Conservation (phyloP, 2,797 vertebrate genomes). For the Erpetoichthys calabaricus region DNA sequence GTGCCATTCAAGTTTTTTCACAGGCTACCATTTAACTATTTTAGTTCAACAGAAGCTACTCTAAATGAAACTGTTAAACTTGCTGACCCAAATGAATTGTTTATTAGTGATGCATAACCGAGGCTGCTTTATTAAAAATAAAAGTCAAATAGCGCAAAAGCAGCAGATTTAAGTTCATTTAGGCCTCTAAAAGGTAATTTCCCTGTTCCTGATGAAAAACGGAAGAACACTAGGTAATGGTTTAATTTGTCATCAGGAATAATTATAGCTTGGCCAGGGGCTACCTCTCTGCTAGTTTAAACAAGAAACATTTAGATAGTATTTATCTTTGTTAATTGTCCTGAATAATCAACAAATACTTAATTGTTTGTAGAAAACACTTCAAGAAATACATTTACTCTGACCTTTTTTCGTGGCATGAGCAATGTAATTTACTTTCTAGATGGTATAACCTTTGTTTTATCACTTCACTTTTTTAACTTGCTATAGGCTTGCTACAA, state of each 20-base stretch:
- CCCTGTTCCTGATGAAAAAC: constrained; percentile 46
- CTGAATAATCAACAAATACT: constrained; percentile 58
- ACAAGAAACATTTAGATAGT: constrained; percentile 59
- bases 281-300: constrained; percentile 53
- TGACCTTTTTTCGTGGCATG: neutral
- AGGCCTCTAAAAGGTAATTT: constrained; percentile 45
- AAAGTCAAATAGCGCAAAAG: constrained; percentile 20
- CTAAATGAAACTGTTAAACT: constrained; percentile 3
- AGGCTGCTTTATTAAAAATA: constrained; percentile 16
- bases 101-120: constrained; percentile 3
- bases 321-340: constrained; percentile 71
- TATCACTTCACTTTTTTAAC: constrained; percentile 37
- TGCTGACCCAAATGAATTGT: neutral
- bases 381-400: constrained; percentile 29
- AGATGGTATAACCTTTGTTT: constrained; percentile 12
- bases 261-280: constrained; percentile 63
- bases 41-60: neutral
- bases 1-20: too few relatives aligned
- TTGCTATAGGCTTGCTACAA: constrained; percentile 40
- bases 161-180: constrained; percentile 34
- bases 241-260: constrained; percentile 69
- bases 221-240: constrained; percentile 51
- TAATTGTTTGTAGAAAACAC: constrained; percentile 47
- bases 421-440: constrained; percentile 1
- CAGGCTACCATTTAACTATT: too few relatives aligned